phyloP scores from a whole-genome alignment of 2,797 vertebrate species.

The Coregonus ussuriensis region DNA sequence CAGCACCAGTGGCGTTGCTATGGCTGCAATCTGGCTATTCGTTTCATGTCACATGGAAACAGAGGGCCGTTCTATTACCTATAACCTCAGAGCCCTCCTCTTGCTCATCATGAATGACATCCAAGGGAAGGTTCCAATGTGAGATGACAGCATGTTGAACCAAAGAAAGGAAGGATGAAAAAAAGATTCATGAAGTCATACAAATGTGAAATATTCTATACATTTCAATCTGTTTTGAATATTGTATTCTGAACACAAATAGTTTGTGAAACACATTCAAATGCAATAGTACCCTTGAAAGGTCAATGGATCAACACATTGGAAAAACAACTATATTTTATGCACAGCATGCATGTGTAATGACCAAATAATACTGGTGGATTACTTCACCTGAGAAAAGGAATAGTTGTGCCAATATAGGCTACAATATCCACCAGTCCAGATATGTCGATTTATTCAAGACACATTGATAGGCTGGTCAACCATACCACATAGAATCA shows the following conservation, averaged over 20 bases:
- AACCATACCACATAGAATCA: not conserved
- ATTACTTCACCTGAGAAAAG: not conserved
- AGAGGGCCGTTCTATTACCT: not conserved
- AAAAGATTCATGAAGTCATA: not conserved
- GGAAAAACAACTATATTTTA: not conserved
- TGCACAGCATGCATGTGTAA: not conserved
- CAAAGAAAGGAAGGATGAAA: not conserved
- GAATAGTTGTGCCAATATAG: not conserved
- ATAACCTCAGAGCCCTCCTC: not conserved
- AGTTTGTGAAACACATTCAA: not conserved
- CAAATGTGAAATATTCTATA: not conserved
- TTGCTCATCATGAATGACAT: not conserved
- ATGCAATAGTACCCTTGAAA: not conserved
- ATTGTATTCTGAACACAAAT: not conserved
- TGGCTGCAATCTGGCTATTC: conserved; percentile 65
- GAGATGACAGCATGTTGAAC: not conserved
- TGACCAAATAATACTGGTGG: not conserved
- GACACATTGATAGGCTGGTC: not conserved
- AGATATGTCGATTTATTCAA: not conserved
- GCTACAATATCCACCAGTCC: not conserved
- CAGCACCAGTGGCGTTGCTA: conserved; percentile 66
- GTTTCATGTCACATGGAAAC: conserved; percentile 24
- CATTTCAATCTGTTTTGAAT: not conserved
- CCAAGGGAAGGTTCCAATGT: not conserved
- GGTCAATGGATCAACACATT: not conserved